Base-by-base conservation (phyloP, 2,888 invertebrate genomes). In the Apotomis capreana region DNA sequence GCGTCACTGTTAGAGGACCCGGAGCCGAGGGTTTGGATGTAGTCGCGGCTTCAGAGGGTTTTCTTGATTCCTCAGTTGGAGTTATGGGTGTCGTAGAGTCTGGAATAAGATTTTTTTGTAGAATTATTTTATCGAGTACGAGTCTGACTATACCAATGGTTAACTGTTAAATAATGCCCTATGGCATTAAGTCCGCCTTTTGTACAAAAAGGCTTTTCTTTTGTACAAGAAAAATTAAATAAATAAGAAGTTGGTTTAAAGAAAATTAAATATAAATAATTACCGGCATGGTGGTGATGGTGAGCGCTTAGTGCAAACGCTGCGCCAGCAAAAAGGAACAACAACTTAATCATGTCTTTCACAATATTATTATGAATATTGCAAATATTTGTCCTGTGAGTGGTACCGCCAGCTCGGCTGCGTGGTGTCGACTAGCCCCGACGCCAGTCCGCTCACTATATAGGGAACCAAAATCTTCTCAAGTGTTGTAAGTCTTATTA, bases 1-100 rank as follows among this genome's bases (percentile, higher is more conserved):
- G 76, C 0, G 82, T 79, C 49, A 72, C 75, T 0, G 78, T 26
- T 44, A 44, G 44, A 44, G 44, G 49, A 9, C 49, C 49, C 8
- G 49, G 49, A 9, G 49, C 10, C 49, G 9, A 49, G 5, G 49
- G 49, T 9, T 10, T 49, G 3, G 58, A 10, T 12, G 49, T 4
- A 5, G n/a, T 37, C 4, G 60, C 6, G 9, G 46, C 15, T 26
- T 44, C 46, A 26, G 26, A 2, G 8, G 44, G 46, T 5, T 40
- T 44, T 26, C 26, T 26, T 26, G 26, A 26, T 2, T 26, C 26
- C 26, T 26, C 26, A 49, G 12, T 3, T 9, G 46, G 10, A 12
- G 26, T 54, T 36, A 26, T 3, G n/a, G 59, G 12, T n/a, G 37
- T 60, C 3, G 40, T 60, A 9, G 46, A 5, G 36, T 36, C 65